Evolutionary conservation across 2,797 vertebrate species (phyloP), one percentile per base, ranked within the genome.

Genomic region (Phrynocephalus guinanensis): DNA sequence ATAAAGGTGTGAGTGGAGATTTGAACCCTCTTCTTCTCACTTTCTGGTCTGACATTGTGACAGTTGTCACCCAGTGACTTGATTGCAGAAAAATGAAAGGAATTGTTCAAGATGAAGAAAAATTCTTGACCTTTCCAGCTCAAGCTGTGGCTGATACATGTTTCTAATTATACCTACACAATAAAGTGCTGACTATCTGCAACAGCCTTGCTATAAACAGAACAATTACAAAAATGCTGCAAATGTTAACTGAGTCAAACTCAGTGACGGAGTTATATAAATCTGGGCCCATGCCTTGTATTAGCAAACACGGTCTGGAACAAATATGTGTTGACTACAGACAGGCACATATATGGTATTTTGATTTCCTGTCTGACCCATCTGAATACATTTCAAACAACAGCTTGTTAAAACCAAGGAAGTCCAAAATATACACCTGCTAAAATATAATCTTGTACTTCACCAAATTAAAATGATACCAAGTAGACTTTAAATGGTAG

Each of bases 101-200:
- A 89, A 60, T 79, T 73, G 48, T 79, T 89, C 77, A 16, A 0
- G 0, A 91, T 86, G 18, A 87, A 87, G 85, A 78, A 90, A 76
- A 78, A 48, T 44, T 22, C 22, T 33, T 92, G 90, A 90, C 91
- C 88, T 94, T 94, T 93, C 93, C 87, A 94, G 90, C 92, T 79
- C 77, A 90, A 77, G 86, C 89, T 89, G 84, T 0, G 28, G 83
- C 91, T 89, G 89, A 84, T 90, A 79, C 2, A 75, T 92, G 86
- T 88, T 92, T 93, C 93, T 87, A 82, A 81, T 93, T 91, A 52
- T 11, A 0, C 93, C 92, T 92, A 89, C 86, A 91, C 91, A 94
- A 86, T n/a, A 88, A 88, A 89, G 77, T 67, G 33, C 86, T 91
- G 88, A 92, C 91, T 94, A 90, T 92, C 92, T 86, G 82, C 81